Evolutionary conservation across 2,797 vertebrate species (phyloP), one percentile per base, ranked within the genome.

Genomic region (Euthynnus affinis): DNA sequence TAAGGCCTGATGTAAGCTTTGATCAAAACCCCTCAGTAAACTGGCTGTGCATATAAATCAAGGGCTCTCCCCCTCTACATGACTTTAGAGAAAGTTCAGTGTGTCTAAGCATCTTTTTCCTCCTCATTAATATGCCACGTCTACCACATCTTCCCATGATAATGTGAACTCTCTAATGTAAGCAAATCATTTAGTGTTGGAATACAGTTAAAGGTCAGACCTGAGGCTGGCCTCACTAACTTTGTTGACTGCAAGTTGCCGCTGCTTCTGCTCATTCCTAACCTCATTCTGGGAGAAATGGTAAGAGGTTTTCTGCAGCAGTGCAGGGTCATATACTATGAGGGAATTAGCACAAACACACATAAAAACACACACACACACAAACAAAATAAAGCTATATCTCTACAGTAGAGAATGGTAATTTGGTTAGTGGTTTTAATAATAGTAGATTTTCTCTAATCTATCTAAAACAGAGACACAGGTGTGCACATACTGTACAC

Each of bases 1-100:
- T 63, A 48, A 74, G 71, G 32, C 61, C 61, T 48, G 37, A 76
- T 58, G 55, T 56, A 70, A 70, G 71, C 75, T 66, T 29, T 59
- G 60, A 76, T 73, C 61, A 46, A 52, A 77, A 63, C 57, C 60
- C 63, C 64, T 27, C 20, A 15, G 23, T 25, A 55, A 59, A 69
- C 61, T 64, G 49, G 12, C 27, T 60, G 60, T 72, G 59, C 25
- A 46, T 49, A 27, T 58, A 80, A 52, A 77, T 59, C 18, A 53
- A 6, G 6, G 1, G 55, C 44, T 46, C 29, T 44, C 32, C 14
- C 32, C 40, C n/a, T 10, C 7, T 15, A 46, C 67, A 56, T 48
- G 6, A 18, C 55, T 32, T 52, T 44, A 29, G 17, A 55, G 6
- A 20, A 13, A 29, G 22, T 53, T 60, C n/a, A 62, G 12, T 13